Conservation (phyloP, 2,113 vertebrate genomes). For the Planiliza haematocheilus region DNA sequence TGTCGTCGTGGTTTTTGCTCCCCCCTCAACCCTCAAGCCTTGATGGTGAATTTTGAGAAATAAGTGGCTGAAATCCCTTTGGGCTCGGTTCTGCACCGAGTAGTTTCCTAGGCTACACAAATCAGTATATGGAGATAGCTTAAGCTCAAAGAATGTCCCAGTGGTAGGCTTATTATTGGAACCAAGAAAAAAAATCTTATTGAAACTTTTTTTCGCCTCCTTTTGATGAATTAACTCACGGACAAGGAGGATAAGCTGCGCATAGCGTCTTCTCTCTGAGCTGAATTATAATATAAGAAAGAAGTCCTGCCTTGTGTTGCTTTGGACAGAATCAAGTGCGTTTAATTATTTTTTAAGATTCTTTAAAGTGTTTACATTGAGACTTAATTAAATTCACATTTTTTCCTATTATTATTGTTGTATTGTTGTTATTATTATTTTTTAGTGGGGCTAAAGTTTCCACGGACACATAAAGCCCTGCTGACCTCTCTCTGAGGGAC, state of each 20-base stretch:
- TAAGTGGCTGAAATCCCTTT: conserved; percentile 52
- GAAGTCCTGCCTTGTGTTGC: conserved; percentile 38
- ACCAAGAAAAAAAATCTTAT: conserved; percentile 81
- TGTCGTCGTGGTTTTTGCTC: too few species aligned
- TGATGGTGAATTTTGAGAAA: conserved; percentile 60
- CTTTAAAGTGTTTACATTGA: conserved; percentile 7
- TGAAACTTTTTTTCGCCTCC: conserved; percentile 86
- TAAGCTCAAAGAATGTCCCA: conserved; percentile 94
- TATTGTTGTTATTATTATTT: conserved; percentile 26
- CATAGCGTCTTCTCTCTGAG: conserved; percentile 36
- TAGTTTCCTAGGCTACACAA: conserved; percentile 91
- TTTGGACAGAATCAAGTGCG: conserved; percentile 48
- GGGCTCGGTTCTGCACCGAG: conserved; percentile 86
- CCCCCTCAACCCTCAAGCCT: conserved; percentile 26
- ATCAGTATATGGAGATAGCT: conserved; percentile 96
- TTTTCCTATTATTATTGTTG: conserved; percentile 5
- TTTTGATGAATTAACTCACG: conserved; percentile 94
- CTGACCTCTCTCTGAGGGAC: conserved; percentile 49
- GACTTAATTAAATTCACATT: neutral
- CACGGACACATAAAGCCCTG: conserved; percentile 27
- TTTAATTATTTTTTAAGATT: conserved; percentile 20
- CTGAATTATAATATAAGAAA: conserved; percentile 25
- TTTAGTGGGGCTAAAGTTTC: conserved; percentile 17
- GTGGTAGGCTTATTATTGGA: conserved; percentile 94
- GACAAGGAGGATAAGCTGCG: conserved; percentile 79